phyloP scores from a whole-genome alignment of 2,113 vertebrate species.

The Sebastes fasciatus region DNA sequence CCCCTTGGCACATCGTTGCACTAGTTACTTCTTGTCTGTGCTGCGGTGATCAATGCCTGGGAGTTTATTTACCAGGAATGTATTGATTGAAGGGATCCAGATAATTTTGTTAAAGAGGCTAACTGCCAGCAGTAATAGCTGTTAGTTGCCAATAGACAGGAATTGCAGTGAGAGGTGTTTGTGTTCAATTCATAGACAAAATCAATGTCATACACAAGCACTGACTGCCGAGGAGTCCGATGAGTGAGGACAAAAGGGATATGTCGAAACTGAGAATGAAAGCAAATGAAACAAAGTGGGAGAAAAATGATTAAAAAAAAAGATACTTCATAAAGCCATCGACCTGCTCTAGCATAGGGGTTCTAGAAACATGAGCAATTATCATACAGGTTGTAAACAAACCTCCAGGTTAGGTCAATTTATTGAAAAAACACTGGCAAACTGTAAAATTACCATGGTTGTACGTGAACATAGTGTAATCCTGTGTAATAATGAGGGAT shows the following conservation, averaged over 20 bases:
- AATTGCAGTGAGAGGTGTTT: constrained; percentile 24
- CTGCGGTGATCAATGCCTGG: constrained; percentile 35
- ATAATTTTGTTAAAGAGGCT: constrained; percentile 66
- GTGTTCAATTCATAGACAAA: constrained; percentile 54
- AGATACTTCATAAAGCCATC: neutral
- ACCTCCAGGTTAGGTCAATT: neutral
- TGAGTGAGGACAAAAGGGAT: neutral
- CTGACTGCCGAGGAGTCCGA: constrained; percentile 9
- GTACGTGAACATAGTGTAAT: neutral
- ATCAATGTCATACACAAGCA: constrained; percentile 42
- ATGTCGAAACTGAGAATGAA: neutral
- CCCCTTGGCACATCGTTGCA: neutral
- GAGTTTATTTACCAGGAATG: constrained; percentile 61
- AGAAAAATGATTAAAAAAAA: neutral
- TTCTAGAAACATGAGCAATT: neutral
- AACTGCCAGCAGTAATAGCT: constrained; percentile 59
- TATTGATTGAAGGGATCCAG: constrained; percentile 66
- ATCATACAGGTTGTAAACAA: neutral
- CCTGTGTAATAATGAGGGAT: neutral
- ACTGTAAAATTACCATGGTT: neutral
- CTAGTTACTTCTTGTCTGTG: constrained; percentile 14
- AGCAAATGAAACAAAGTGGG: neutral
- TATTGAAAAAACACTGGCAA: neutral
- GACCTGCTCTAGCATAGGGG: neutral
- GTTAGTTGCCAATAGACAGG: constrained; percentile 41